Percentiles rank a stretch among this genome's conserved stretches.
Conservation (phyloP, 2,797 vertebrate species). For the Threskiornis aethiopicus region DNA sequence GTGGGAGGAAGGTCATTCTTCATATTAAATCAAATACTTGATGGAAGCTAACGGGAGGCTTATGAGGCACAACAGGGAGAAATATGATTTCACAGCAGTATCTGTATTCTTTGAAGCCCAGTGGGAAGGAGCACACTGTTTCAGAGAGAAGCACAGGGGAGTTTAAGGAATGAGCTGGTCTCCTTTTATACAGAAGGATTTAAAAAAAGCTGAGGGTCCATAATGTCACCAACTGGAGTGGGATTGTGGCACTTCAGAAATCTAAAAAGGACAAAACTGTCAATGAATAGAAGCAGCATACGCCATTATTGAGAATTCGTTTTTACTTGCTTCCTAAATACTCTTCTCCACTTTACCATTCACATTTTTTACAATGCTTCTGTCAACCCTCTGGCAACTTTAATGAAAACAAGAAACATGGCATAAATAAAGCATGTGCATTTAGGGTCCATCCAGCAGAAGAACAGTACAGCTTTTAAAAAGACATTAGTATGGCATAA, state of each 20-base stretch:
- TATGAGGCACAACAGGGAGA: not conserved
- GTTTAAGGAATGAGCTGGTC: not conserved
- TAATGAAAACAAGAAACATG: not conserved
- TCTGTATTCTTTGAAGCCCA: not conserved
- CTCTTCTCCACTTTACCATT: not conserved
- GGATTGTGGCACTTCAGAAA: not conserved
- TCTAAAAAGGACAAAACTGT: not conserved
- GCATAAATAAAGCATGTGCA: not conserved
- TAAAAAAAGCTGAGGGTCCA: not conserved
- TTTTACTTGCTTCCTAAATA: not conserved
- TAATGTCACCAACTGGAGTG: not conserved
- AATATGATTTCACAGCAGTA: not conserved
- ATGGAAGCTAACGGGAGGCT: not conserved
- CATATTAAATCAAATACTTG: not conserved
- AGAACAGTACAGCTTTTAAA: not conserved
- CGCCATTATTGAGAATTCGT: fast-evolving
- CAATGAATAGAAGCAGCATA: not conserved
- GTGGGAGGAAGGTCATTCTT: not conserved
- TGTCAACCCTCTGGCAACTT: not conserved
- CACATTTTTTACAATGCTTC: not conserved
- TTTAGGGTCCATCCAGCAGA: not conserved
- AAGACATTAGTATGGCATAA: not conserved
- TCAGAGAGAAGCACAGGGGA: not conserved
- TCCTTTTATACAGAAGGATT: not conserved
- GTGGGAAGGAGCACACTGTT: not conserved